Evolutionary conservation across 2,113 vertebrate genomes (phyloP), one percentile per base, ranked within the genome.

Genomic region (Podiceps cristatus): DNA sequence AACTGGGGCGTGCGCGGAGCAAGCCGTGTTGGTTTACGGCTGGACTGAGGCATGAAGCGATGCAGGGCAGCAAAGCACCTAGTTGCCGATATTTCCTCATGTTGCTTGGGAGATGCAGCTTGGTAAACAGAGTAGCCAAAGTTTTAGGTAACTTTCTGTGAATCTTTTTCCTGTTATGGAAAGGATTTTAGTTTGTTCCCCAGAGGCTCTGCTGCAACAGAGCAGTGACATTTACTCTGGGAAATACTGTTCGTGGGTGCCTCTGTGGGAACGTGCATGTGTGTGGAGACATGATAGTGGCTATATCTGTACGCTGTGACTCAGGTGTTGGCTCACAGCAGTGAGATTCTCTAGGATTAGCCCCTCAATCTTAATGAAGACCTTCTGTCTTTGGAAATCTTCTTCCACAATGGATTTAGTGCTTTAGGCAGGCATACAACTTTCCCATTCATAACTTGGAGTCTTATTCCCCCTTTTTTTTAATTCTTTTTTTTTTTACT

Each of bases 381-480:
- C 64, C 77, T 81, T 35, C 72, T 90, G 85, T 92, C 88, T 96
- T 94, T 2, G 0, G 83, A 89, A 96, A 96, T 76, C 29, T 66
- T 94, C 56, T 81, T 87, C 47, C 67, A 78, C 84, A 85, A 66
- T 63, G 42, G 35, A 79, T 94, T 95, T 90, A 85, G 59, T 86
- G 29, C 52, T 92, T 62, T 60, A 96, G 84, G 81, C 92, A 92
- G 74, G 33, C 82, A 73, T 63, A 58, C 72, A 85, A 80, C 82
- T 90, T 94, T 95, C 53, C 90, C 96, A 96, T 97, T 97, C 95
- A 97, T 96, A 97, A 97, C 83, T 96, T 60, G 27, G 25, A 96
- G 68, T 79, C 90, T 93, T 37, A 37, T 37, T 96, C 86, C n/a
- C 71, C 31, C 58, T 63, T 75, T 18, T 18, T 29, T 42, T 31